Percentiles rank a stretch among this genome's conserved stretches.
These are phyloP conservation scores for Fragum whitleyi DNA, from an alignment of 2,888 invertebrate species.

Conservation along the genomic window DNA sequence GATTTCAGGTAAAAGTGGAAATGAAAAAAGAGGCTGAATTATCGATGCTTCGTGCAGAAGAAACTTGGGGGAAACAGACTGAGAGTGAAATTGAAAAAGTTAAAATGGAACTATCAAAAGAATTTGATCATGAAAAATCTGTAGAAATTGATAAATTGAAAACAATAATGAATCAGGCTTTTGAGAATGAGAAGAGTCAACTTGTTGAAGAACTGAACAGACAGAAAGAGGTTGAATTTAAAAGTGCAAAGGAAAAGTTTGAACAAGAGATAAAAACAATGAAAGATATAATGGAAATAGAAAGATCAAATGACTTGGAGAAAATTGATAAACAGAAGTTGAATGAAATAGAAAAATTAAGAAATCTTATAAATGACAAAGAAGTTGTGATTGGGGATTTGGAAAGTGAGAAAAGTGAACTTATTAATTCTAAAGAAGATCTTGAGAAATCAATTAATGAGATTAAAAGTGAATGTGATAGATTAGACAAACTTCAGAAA, in stretches of 20 bases:
- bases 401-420: constrained; percentile 17
- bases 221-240: constrained; percentile 32
- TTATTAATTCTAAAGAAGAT: constrained; percentile 4
- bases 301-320: constrained; percentile 59
- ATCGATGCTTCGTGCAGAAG: constrained; percentile 39
- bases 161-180: constrained; percentile 27
- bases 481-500: background rate
- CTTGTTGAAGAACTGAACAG: constrained; percentile 33
- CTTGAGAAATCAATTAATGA: constrained; percentile 9
- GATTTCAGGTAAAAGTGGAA: constrained; percentile 39
- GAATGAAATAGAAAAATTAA: constrained; percentile 62
- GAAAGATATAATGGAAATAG: constrained; percentile 58
- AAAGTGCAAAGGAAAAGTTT: constrained; percentile 44
- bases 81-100: constrained; percentile 47
- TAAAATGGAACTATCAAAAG: constrained; percentile 34
- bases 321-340: constrained; percentile 56
- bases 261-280: constrained; percentile 56
- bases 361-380: constrained; percentile 47
- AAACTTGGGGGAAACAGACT: constrained; percentile 39
- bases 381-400: constrained; percentile 22
- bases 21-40: constrained; percentile 46
- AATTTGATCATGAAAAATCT: background rate
- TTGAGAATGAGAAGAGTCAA: constrained; percentile 27
- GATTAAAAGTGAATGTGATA: constrained; percentile 7
- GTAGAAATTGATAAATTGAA: constrained; percentile 47